A percentile compares a stretch with the other conserved stretches of the same genome.
Conservation (phyloP, 2,113 vertebrate genomes). For the Erinaceus europaeus region DNA sequence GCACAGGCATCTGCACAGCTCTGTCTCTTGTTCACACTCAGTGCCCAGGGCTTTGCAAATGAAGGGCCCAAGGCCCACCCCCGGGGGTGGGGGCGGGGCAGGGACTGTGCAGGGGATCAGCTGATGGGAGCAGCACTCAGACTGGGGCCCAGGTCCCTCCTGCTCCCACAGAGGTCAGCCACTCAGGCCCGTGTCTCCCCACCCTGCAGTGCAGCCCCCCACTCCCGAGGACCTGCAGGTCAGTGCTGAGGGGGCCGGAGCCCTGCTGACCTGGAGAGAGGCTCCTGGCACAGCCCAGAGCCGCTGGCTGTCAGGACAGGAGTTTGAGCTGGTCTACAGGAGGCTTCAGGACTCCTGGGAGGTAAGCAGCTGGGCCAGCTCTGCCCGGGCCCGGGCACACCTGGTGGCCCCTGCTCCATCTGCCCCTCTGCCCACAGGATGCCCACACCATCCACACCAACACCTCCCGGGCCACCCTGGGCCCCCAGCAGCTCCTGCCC, state of each 20-base stretch:
- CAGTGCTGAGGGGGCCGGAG: neutral
- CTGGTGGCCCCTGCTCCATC: accelerated
- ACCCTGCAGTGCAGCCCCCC: slow-evolving; percentile 74
- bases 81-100: neutral
- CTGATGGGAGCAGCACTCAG: neutral
- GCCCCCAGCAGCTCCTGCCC: slow-evolving; percentile 35
- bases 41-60: accelerated
- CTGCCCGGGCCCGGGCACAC: accelerated
- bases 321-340: slow-evolving; percentile 81
- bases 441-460: slow-evolving; percentile 38
- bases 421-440: slow-evolving; percentile 48
- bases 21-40: neutral
- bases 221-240: slow-evolving; percentile 73
- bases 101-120: neutral
- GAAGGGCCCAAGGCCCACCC: neutral
- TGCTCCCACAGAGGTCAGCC: accelerated
- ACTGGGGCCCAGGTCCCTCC: neutral
- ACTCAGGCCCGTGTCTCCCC: neutral
- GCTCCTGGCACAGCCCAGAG: neutral
- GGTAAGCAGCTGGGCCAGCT: slow-evolving; percentile 67
- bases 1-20: neutral
- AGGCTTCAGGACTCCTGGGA: slow-evolving; percentile 80
- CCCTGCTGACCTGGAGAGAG: slow-evolving; percentile 77
- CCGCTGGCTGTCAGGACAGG: slow-evolving; percentile 48
- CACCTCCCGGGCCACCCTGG: neutral